phyloP scores from a whole-genome alignment of 2,113 vertebrate species.

The Anguilla rostrata region DNA sequence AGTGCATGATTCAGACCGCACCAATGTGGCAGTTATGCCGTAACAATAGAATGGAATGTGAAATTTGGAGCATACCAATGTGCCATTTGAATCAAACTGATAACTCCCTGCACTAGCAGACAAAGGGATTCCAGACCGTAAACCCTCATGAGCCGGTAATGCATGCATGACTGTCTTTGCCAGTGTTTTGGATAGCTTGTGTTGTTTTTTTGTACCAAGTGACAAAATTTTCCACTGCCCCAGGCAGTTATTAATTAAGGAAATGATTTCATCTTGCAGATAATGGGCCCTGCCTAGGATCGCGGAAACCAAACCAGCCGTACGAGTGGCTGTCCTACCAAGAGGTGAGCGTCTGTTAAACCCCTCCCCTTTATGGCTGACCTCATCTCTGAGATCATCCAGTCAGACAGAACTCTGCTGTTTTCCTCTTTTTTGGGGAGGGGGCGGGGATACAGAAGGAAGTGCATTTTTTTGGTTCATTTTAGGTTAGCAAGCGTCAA shows the following conservation, averaged over 20 bases:
- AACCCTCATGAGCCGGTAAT: too few relatives aligned
- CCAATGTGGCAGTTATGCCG: background rate
- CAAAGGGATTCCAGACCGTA: too few relatives aligned
- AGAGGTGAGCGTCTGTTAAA: constrained; percentile 70
- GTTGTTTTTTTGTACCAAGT: too few relatives aligned
- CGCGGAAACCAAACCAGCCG: constrained; percentile 86
- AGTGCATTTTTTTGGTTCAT: background rate
- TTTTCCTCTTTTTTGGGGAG: background rate
- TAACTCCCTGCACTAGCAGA: too few relatives aligned
- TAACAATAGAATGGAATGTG: background rate
- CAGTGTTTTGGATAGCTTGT: too few relatives aligned
- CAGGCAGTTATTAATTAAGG: background rate
- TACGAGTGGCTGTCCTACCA: constrained; percentile 93
- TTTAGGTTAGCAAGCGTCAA: too few relatives aligned
- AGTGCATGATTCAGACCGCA: background rate
- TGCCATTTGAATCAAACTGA: background rate
- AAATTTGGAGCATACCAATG: background rate
- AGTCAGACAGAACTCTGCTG: background rate
- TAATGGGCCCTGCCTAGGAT: constrained; percentile 88
- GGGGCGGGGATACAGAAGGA: background rate
- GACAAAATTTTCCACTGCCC: too few relatives aligned
- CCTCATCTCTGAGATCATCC: background rate
- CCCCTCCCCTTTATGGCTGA: background rate
- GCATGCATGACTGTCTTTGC: too few relatives aligned
- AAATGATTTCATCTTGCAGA: constrained; percentile 60